Conservation (phyloP, 2,113 vertebrate genomes). For the Crotalus viridis region DNA sequence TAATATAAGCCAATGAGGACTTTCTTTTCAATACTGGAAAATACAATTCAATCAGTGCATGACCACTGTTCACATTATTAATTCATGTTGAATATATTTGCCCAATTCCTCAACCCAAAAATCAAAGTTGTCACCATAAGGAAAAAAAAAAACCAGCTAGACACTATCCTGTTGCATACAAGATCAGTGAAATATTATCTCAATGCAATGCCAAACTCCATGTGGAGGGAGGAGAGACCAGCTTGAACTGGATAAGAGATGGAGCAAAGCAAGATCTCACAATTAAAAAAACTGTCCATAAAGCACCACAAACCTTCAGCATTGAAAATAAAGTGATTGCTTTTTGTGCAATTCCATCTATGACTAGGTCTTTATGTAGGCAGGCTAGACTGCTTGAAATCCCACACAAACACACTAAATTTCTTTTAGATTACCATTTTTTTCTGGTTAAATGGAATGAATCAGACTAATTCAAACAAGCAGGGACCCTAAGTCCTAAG, state of each 20-base stretch:
- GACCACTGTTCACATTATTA: not conserved
- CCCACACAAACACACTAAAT: not conserved
- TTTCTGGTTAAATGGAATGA: not conserved
- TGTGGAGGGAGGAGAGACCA: not conserved
- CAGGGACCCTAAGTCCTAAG: not conserved
- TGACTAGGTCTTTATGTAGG: not conserved
- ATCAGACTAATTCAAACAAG: not conserved
- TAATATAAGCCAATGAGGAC: not conserved
- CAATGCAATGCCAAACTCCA: not conserved
- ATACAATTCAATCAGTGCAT: not conserved
- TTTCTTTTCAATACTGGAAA: not conserved
- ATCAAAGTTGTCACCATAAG: not conserved
- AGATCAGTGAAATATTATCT: not conserved
- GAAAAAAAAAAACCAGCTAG: not conserved
- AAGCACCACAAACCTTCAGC: not conserved
- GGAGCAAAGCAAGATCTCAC: not conserved
- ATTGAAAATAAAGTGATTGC: not conserved
- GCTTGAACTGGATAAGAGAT: not conserved
- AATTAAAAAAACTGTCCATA: not conserved
- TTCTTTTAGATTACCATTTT: not conserved
- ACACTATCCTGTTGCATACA: not conserved
- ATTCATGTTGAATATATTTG: not conserved
- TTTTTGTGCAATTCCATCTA: not conserved
- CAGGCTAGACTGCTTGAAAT: not conserved
- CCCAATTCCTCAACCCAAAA: not conserved